These are phyloP conservation scores for Sylvietta virens DNA, from an alignment of 2,113 vertebrate species.

Conservation along the genomic window DNA sequence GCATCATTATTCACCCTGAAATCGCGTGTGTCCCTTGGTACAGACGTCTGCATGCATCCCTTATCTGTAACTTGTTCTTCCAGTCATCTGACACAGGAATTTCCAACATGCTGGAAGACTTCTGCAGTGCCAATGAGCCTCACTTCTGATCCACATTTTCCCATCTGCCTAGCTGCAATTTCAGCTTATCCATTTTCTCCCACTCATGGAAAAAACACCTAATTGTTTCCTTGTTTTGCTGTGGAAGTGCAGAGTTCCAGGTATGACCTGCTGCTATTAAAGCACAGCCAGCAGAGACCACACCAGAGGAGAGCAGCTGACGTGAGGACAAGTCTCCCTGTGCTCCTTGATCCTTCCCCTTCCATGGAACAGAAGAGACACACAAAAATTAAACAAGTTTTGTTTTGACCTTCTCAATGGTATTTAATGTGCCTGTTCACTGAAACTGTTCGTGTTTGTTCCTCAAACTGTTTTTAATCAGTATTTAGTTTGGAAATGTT, in stretches of 20 bases:
- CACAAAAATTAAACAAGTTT: neutral
- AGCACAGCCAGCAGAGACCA: neutral
- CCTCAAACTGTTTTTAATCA: conserved; percentile 4
- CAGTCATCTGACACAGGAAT: neutral
- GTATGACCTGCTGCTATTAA: neutral
- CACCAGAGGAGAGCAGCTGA: neutral
- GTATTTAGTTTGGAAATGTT: neutral
- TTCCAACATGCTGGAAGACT: neutral
- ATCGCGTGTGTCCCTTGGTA: neutral
- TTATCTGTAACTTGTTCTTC: neutral
- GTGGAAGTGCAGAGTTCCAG: neutral
- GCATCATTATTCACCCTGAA: neutral
- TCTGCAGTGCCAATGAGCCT: neutral
- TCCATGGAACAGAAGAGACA: neutral
- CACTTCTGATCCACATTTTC: neutral
- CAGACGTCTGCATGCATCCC: neutral
- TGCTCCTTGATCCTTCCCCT: neutral
- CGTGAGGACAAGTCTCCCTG: neutral
- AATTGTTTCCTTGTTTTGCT: neutral
- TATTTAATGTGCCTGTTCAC: neutral
- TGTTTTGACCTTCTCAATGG: neutral
- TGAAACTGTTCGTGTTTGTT: neutral
- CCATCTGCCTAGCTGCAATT: neutral
- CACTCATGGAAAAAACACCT: neutral
- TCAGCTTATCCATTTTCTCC: neutral